Percentiles rank a stretch among this genome's conserved stretches.
Evolutionary conservation across 1,140 invertebrate species (phyloP).

Genomic region (Trachymyrmex cornetzi): DNA sequence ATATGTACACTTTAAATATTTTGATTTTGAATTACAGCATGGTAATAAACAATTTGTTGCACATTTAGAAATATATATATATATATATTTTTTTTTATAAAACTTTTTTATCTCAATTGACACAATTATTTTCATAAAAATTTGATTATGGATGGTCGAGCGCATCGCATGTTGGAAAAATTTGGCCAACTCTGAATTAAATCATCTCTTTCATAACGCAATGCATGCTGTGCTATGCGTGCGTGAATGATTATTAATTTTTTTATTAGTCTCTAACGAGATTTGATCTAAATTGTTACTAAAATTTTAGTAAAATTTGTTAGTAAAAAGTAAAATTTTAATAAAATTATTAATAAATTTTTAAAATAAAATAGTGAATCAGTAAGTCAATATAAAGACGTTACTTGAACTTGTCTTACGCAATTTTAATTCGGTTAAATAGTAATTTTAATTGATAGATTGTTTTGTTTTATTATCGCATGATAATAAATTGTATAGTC

Average conservation of each 20-base stretch:
- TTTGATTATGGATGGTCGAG: neutral
- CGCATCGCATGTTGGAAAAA: slow-evolving; percentile 6
- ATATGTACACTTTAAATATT: neutral
- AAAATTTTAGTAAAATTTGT: neutral
- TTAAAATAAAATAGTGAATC: neutral
- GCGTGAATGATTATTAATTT: slow-evolving; percentile 11
- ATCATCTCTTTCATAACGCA: slow-evolving; percentile 17
- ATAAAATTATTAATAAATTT: neutral
- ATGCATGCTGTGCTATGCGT: neutral
- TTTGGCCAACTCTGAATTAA: slow-evolving; percentile 1
- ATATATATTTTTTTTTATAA: neutral
- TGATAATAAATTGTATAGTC: too few relatives aligned
- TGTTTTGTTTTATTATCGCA: neutral
- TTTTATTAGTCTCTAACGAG: neutral
- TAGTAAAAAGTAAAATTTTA: neutral
- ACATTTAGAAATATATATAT: neutral
- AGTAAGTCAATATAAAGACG: neutral
- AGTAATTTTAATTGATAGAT: neutral
- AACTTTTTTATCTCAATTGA: slow-evolving; percentile 5
- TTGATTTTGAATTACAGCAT: neutral
- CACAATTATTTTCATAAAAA: slow-evolving; percentile 19
- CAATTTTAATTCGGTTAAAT: neutral
- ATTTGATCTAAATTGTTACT: neutral
- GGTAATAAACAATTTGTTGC: neutral
- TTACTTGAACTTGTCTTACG: neutral